Evolutionary conservation across 2,888 invertebrate genomes (phyloP), one percentile per base, ranked within the genome.

Genomic region (Pseudolycoriella hygida): DNA sequence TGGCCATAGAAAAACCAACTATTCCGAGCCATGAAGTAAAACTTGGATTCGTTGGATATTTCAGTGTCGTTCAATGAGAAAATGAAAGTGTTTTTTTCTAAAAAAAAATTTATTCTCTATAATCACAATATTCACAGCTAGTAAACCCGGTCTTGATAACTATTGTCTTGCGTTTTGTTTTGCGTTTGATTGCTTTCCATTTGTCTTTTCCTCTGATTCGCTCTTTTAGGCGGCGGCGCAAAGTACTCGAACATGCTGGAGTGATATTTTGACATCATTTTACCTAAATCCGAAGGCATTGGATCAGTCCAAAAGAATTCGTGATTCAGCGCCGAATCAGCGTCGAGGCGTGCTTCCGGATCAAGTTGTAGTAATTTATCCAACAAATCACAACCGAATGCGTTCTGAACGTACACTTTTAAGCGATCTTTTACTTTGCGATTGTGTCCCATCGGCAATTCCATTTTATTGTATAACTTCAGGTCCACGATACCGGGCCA

Each of bases 201-300:
- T 49, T 73, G 79, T 17, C 82, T 73, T 32, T 76, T 64, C 60
- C 79, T 68, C 49, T 78, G 76, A 8, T 74, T 76, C 1, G 76
- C 71, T 56, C 88, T 57, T 57, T 90, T 56, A 46, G n/a, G n/a
- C n/a, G 89, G 76, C 50, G 81, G 76, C 49, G 85, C 77, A 49
- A 93, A 67, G 63, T 85, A 94, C 61, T 96, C 94, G 61, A 94
- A 96, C 93, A 94, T 94, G 63, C 89, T 90, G 57, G 77, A 76
- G 50, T 77, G 81, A 69, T 86, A 84, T 56, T 88, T 87, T 0
- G 87, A 88, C 51, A 96, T 66, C 92, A 93, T 93, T 67, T 85
- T 85, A n/a, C n/a, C n/a, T n/a, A n/a, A n/a, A n/a, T n/a, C n/a
- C n/a, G n/a, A n/a, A n/a, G n/a, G n/a, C n/a, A n/a, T n/a, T n/a